Conservation (phyloP, 2,113 vertebrate species). For the Okapia johnstoni region DNA sequence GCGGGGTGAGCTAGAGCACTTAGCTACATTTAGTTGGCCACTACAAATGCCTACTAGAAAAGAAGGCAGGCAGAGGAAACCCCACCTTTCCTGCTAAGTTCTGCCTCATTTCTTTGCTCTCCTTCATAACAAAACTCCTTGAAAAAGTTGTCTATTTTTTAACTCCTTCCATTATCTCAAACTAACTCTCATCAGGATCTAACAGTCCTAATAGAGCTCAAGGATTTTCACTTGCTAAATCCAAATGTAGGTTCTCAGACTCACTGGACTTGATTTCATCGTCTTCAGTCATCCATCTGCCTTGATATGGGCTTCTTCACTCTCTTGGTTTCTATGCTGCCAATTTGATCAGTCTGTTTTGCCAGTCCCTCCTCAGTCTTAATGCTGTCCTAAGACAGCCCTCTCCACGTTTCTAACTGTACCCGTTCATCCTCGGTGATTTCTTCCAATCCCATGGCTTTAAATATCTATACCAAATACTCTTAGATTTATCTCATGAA, state of each 20-base stretch:
- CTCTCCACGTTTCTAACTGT: background rate
- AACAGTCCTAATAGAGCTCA: background rate
- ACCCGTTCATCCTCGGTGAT: background rate
- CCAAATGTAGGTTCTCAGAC: background rate
- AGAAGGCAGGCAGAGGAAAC: background rate
- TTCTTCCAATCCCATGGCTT: background rate
- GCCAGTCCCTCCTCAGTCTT: background rate
- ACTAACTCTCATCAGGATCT: background rate
- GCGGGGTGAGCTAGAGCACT: background rate
- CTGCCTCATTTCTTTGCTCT: background rate
- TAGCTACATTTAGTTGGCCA: background rate
- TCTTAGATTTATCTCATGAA: background rate
- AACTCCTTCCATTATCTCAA: background rate
- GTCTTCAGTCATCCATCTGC: background rate
- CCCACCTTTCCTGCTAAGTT: background rate
- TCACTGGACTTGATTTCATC: background rate
- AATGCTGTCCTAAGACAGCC: background rate
- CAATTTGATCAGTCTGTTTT: background rate
- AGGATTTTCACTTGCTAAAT: background rate
- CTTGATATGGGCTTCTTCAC: background rate
- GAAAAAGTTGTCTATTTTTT: background rate
- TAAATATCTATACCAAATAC: background rate
- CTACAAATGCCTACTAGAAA: background rate
- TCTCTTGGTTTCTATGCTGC: background rate
- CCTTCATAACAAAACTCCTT: background rate